Conservation (phyloP, 2,888 invertebrate genomes). For the Dimorphilus gyrociliatus region DNA sequence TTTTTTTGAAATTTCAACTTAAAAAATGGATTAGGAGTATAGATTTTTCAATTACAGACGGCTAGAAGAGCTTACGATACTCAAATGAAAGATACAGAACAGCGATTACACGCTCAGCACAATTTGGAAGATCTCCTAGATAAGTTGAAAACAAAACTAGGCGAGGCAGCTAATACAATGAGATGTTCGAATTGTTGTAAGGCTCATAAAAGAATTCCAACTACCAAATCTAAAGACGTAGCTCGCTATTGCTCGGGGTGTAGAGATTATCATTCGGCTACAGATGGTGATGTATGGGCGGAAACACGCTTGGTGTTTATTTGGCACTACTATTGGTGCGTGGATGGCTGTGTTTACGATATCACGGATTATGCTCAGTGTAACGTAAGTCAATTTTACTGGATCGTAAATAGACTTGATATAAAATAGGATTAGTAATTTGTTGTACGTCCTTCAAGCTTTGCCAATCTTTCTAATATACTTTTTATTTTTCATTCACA, state of each 20-base stretch:
- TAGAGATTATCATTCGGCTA: conserved; percentile 27
- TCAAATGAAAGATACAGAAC: too few relatives aligned
- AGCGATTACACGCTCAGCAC: conserved; percentile 45
- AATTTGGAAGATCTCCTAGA: too few relatives aligned
- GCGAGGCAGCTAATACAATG: conserved; percentile 77
- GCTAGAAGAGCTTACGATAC: too few relatives aligned
- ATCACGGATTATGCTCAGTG: conserved; percentile 94
- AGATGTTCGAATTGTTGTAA: conserved; percentile 82
- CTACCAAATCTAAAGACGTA: conserved; percentile 72
- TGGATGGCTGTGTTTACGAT: conserved; percentile 87
- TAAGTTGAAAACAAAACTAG: too few relatives aligned
- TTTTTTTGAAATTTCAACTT: conserved; percentile 25
- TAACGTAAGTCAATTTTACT: conserved; percentile 44
- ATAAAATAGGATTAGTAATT: too few relatives aligned
- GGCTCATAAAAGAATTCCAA: conserved; percentile 67
- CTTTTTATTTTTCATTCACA: too few relatives aligned
- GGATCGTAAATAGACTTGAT: background rate
- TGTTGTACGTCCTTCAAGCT: too few relatives aligned
- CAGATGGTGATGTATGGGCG: conserved; percentile 81
- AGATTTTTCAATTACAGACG: too few relatives aligned
- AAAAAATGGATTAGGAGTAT: too few relatives aligned
- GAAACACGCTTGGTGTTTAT: conserved; percentile 66
- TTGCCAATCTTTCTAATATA: too few relatives aligned
- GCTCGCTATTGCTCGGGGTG: conserved; percentile 68
- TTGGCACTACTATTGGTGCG: conserved; percentile 87